Conservation (phyloP, 2,888 invertebrate species). For the Dicranocentrus wangi region DNA sequence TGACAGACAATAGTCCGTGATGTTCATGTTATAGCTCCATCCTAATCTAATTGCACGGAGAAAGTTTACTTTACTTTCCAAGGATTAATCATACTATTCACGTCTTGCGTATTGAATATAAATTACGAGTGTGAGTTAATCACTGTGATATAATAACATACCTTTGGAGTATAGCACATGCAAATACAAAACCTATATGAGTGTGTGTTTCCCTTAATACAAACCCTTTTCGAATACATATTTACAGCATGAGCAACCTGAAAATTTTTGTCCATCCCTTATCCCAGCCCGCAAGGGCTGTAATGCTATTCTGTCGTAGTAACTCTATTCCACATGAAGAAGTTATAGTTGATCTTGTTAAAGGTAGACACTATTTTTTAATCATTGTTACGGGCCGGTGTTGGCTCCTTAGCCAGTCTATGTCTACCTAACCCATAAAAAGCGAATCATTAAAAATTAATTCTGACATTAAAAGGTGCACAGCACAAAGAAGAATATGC, state of each 20-base stretch:
- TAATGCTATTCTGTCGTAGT: conserved; percentile 52
- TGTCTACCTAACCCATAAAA: background rate
- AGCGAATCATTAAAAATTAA: no score
- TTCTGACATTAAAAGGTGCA: conserved; percentile 37
- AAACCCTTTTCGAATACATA: background rate
- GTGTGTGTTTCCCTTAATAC: no score
- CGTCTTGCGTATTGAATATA: no score
- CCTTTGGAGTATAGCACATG: no score
- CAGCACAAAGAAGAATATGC: conserved; percentile 52
- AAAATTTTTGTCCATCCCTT: conserved; percentile 58
- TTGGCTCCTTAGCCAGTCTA: background rate
- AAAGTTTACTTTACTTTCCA: no score
- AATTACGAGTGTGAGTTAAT: no score
- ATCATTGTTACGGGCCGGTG: background rate
- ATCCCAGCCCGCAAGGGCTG: conserved; percentile 61
- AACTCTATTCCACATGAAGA: conserved; percentile 58
- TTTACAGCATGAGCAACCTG: conserved; percentile 38
- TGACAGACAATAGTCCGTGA: no score
- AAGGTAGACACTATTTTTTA: conserved; percentile 64
- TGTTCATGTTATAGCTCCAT: no score
- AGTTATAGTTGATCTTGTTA: conserved; percentile 55
- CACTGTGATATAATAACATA: no score
- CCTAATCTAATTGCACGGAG: no score
- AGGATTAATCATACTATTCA: no score
- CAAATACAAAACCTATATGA: no score